Percentiles rank a stretch among this genome's conserved stretches.
Conservation (phyloP, 2,888 invertebrate genomes). For the Eledona agricola region DNA sequence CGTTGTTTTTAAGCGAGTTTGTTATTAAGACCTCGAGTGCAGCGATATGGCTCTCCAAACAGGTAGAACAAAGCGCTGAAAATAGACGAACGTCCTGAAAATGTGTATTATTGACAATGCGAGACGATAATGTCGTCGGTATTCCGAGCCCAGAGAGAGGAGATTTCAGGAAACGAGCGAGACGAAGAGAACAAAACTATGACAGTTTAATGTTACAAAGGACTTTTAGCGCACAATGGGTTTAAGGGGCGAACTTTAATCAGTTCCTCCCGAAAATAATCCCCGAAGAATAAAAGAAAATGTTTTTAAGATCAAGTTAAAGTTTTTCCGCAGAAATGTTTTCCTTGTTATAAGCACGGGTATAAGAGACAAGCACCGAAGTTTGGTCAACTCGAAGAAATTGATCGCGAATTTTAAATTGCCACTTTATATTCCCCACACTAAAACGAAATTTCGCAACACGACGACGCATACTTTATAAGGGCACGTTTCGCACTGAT, state of each 20-base stretch:
- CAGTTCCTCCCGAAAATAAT: slow-evolving; percentile 43
- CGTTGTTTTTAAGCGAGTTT: slow-evolving; percentile 29
- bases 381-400: slow-evolving; percentile 20
- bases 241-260: slow-evolving; percentile 44
- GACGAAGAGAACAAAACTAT: slow-evolving; percentile 41
- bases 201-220: slow-evolving; percentile 48
- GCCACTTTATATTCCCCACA: slow-evolving; percentile 28
- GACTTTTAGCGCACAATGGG: slow-evolving; percentile 43
- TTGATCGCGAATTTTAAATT: slow-evolving; percentile 30
- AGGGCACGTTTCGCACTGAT: slow-evolving; percentile 4
- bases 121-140: slow-evolving; percentile 42
- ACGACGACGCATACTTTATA: slow-evolving; percentile 14
- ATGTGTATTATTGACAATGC: slow-evolving; percentile 46
- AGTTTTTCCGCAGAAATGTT: slow-evolving; percentile 35
- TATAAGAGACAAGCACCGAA: slow-evolving; percentile 27
- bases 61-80: slow-evolving; percentile 38
- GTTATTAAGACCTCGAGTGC: slow-evolving; percentile 31
- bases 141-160: slow-evolving; percentile 32
- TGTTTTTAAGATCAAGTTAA: slow-evolving; percentile 37
- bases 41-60: slow-evolving; percentile 42
- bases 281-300: slow-evolving; percentile 40
- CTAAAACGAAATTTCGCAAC: slow-evolving; percentile 29
- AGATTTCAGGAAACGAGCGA: slow-evolving; percentile 34
- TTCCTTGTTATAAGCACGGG: slow-evolving; percentile 25
- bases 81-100: slow-evolving; percentile 38